phyloP scores from a whole-genome alignment of 2,888 invertebrate genomes.

The Rhagium mordax region DNA sequence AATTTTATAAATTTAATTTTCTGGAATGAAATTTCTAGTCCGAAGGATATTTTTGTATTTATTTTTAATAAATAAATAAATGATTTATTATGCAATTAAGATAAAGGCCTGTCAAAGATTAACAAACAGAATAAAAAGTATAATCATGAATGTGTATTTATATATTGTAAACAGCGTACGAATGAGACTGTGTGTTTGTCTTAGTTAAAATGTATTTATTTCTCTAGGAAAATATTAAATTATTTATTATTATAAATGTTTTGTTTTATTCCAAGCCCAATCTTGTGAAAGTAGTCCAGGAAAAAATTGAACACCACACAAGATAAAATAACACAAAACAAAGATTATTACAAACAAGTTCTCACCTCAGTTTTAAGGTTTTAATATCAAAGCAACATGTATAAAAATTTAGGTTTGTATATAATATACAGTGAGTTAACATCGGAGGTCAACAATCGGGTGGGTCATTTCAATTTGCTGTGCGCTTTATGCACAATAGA shows the following conservation, averaged over 20 bases:
- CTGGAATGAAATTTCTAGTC: conserved; percentile 31
- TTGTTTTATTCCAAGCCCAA: conserved; percentile 37
- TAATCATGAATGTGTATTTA: conserved; percentile 61
- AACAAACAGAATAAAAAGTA: conserved; percentile 59
- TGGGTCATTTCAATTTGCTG: too few species aligned
- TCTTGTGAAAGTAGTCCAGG: too few species aligned
- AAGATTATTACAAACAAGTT: too few species aligned
- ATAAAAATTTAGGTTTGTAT: too few species aligned
- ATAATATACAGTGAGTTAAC: too few species aligned
- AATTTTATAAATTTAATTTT: conserved; percentile 21
- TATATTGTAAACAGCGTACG: conserved; percentile 59
- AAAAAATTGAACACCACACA: too few species aligned
- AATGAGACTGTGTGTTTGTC: conserved; percentile 53
- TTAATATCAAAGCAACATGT: too few species aligned
- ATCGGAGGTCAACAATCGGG: too few species aligned
- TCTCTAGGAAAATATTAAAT: conserved; percentile 66
- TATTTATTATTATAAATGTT: conserved; percentile 62
- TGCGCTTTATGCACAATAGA: too few species aligned
- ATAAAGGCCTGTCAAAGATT: conserved; percentile 45
- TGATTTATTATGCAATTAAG: conserved; percentile 21
- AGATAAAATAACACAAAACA: too few species aligned
- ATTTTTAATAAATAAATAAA: conserved; percentile 19
- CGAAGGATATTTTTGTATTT: conserved; percentile 16
- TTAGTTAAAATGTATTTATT: conserved; percentile 67
- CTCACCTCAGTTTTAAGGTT: too few species aligned